Evolutionary conservation across 2,888 invertebrate species (phyloP), one percentile per base, ranked within the genome.

Genomic region (Dynastes hyllus): DNA sequence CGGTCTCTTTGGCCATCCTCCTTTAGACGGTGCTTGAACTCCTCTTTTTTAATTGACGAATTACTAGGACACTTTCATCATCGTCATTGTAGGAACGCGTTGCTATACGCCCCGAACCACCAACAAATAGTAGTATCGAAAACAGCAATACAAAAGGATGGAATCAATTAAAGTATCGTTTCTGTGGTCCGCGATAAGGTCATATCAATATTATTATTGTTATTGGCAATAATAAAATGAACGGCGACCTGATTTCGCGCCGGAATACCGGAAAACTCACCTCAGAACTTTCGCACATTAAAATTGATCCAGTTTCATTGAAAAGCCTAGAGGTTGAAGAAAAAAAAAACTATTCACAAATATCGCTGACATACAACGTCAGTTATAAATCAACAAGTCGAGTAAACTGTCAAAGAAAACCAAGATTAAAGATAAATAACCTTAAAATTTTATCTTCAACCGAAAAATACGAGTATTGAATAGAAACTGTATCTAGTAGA

Each of bases 1-100:
- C 86, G 82, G 87, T 87, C 37, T 85, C 85, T 82, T 88, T 89
- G 73, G 89, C 86, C 90, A 90, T 89, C 61, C 55, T 58, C 45
- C 11, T 45, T 45, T 22, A 58, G 55, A 58, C 16, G 22, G n/a
- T 16, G 22, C 55, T 45, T 11, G 45, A 45, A 22, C 55, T 22
- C 55, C n/a, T 22, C 22, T 22, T 22, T 58, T 6, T 61, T 63
- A 75, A 75, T 61, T 61, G 61, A 75, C 50, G 40, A 50, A 61
- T 27, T 75, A 61, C 61, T 61, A 45, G 61, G 73, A 61, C 73
- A 75, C 73, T 75, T 75, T 75, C 61, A 75, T 75, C 32, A 61
- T 75, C 16, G 22, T 58, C 16, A 5, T 53, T 2, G 16, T 53
- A 53, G 53, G 16, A 16, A 13, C 53, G 22, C 55, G 16, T 8